Base-by-base conservation (phyloP, 1,140 invertebrate genomes). In the Adoxophyes honmai region DNA sequence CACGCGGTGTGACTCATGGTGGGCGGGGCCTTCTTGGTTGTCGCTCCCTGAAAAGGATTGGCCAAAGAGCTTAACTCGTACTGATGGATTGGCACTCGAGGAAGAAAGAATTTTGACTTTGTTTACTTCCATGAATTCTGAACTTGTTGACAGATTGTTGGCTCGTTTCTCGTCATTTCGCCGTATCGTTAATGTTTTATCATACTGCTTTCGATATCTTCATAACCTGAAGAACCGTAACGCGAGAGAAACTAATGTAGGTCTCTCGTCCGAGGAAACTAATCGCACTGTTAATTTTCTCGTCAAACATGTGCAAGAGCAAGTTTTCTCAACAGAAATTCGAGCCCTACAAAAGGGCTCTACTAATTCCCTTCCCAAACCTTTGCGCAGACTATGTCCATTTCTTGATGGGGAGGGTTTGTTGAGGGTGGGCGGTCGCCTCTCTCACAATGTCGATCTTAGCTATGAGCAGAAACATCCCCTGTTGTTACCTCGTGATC, bases 1-100 rank as follows among this genome's bases (percentile, higher is more conserved):
- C 0, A 34, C 60, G 6, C 21, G 60, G 0, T 48, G 63, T 52
- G 7, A 18, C 4, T 15, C 61, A 21, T 73, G 68, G 65, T 53
- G 39, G 18, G 5, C 36, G 36, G 36, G 36, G 0, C 36, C 36
- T 1, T 4, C 9, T 0, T 37, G 36, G 36, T 13, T 37, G 10
- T 37, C 36, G n/a, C 9, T 5, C 1, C n/a, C 36, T n/a, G 10
- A n/a, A 13, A 1, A n/a, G 0, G 0, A n/a, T 11, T 37, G 36
- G 36, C 36, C 36, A 28, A 2, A 28, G 13, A 0, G 4, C 4
- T 9, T 4, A 0, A 13, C 13, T 11, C 4, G 4, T 0, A 5
- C 1, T n/a, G 36, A 37, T 6, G 21, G 21, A 28, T 28, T 6
- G 6, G 21, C 21, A 3, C 13, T 13, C 10, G 3, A 13, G 1